Conservation (phyloP, 1,140 invertebrate species). For the Rhopalosiphum padi region DNA sequence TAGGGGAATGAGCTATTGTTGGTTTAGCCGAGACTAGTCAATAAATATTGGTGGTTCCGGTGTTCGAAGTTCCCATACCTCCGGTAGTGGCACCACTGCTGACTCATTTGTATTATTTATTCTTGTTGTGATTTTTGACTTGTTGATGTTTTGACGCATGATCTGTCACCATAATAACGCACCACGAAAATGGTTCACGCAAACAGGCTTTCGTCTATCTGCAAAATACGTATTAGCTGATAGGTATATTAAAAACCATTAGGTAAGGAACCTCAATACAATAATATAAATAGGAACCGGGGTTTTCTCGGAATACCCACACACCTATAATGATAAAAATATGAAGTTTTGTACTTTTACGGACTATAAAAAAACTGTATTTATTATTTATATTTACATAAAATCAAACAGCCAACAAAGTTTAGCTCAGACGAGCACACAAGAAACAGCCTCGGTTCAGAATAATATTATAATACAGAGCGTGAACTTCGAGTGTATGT, state of each 20-base stretch:
- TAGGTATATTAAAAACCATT: too few relatives aligned
- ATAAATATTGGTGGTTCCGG: neutral
- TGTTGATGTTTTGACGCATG: neutral
- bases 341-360: neutral
- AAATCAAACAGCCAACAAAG: neutral
- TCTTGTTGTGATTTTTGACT: neutral
- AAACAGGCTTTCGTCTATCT: neutral
- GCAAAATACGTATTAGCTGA: neutral
- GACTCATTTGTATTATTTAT: neutral
- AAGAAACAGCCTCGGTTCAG: neutral
- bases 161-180: neutral
- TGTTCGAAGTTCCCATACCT: neutral
- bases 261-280: neutral
- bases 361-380: neutral
- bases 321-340: neutral
- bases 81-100: neutral
- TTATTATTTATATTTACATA: neutral
- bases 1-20: neutral
- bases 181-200: neutral
- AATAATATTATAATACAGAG: neutral
- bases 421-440: neutral
- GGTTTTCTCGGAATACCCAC: neutral
- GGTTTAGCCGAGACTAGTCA: fast-evolving
- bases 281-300: neutral
- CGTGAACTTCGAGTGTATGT: neutral